Percentiles rank a stretch among this genome's conserved stretches.
These are phyloP conservation scores for Meteorus cinctellus DNA, from an alignment of 2,888 invertebrate species.

Conservation along the genomic window DNA sequence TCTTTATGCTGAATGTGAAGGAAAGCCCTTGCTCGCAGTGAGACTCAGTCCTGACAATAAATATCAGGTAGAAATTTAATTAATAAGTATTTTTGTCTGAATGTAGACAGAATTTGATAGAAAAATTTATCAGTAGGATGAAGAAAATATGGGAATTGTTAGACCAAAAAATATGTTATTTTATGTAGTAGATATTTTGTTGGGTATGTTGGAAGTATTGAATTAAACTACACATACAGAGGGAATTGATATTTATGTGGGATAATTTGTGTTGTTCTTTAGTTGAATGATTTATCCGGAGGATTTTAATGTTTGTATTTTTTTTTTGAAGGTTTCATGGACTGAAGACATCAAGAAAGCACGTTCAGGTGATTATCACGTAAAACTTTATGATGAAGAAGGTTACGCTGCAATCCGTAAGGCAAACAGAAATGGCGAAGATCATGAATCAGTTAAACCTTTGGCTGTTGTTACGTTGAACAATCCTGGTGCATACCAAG, in stretches of 20 bases:
- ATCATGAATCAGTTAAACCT: slow-evolving; percentile 80
- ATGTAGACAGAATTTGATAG: no score
- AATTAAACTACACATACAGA: no score
- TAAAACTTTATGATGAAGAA: slow-evolving; percentile 93
- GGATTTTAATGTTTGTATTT: slow-evolving; percentile 53
- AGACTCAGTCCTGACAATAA: slow-evolving; percentile 82
- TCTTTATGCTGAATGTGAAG: slow-evolving; percentile 92
- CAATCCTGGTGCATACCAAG: slow-evolving; percentile 89
- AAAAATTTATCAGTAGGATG: no score
- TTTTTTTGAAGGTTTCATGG: slow-evolving; percentile 87
- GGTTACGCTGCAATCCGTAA: slow-evolving; percentile 91
- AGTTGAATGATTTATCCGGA: no score
- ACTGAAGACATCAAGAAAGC: slow-evolving; percentile 90
- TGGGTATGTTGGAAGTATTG: no score
- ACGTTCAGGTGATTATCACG: slow-evolving; percentile 85
- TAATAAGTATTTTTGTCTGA: not conserved
- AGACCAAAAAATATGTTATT: no score
- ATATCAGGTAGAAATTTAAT: slow-evolving; percentile 82
- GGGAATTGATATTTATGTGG: no score
- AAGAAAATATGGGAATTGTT: no score
- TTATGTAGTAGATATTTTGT: no score
- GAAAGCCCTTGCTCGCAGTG: slow-evolving; percentile 89
- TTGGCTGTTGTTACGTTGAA: slow-evolving; percentile 82
- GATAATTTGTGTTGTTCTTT: not conserved
- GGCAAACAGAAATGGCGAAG: slow-evolving; percentile 84